phyloP scores from a whole-genome alignment of 2,113 vertebrate genomes.

The Pycnonotus jocosus region DNA sequence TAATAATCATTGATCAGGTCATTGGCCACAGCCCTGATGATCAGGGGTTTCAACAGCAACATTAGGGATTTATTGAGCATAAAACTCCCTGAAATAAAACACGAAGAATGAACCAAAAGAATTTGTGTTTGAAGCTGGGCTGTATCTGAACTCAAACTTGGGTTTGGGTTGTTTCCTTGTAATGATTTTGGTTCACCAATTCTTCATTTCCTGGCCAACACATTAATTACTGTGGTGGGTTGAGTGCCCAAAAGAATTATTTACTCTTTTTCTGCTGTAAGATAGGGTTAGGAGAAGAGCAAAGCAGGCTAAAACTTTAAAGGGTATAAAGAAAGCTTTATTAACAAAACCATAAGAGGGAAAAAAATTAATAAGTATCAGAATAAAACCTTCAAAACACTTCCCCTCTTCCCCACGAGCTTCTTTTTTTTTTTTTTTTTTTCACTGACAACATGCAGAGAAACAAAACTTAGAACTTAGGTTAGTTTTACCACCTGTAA shows the following conservation, averaged over 20 bases:
- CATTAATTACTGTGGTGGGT: background rate
- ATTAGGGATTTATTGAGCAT: background rate
- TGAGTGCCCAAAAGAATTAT: background rate
- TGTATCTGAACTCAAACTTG: background rate
- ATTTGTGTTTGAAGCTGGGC: background rate
- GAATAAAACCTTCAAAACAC: background rate
- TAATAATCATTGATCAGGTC: background rate
- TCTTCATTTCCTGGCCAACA: background rate
- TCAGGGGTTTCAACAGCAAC: background rate
- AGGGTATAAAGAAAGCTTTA: background rate
- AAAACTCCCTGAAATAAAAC: background rate
- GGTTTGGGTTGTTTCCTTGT: background rate
- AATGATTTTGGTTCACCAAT: background rate
- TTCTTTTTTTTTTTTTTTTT: background rate
- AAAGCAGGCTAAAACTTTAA: background rate
- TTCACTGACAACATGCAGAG: background rate
- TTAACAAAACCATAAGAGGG: background rate
- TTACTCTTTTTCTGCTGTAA: background rate
- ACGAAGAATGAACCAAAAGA: background rate
- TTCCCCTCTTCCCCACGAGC: background rate
- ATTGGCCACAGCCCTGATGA: too few relatives aligned
- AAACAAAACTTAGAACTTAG: background rate
- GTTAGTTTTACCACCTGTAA: background rate
- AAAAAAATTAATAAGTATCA: background rate
- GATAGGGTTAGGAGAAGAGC: background rate